A percentile compares a stretch with the other conserved stretches of the same genome.
Conservation (phyloP, 2,113 vertebrate species). For the Planiliza haematocheilus region DNA sequence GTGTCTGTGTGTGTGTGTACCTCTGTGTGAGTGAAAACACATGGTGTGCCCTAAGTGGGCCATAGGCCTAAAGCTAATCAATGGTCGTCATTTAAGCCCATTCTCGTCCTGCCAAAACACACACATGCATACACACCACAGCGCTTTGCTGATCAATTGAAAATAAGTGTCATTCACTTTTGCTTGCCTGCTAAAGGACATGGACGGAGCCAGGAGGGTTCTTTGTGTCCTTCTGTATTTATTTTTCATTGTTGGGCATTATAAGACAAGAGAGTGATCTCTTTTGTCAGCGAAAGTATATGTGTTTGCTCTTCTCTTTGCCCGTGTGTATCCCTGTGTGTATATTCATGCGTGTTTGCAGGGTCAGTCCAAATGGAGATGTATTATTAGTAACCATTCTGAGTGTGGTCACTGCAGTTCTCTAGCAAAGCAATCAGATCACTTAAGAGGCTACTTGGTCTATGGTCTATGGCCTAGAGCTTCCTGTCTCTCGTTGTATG, state of each 20-base stretch:
- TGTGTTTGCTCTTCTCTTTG: conserved; percentile 30
- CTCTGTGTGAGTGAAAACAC: conserved; percentile 74
- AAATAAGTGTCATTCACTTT: conserved; percentile 77
- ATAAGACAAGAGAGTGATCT: conserved; percentile 39
- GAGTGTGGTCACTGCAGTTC: conserved; percentile 63
- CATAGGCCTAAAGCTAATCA: conserved; percentile 78
- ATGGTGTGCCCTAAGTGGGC: conserved; percentile 78
- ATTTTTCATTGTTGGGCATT: conserved; percentile 14
- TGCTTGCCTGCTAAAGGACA: conserved; percentile 49
- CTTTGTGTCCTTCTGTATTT: conserved; percentile 33
- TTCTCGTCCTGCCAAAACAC: conserved; percentile 65
- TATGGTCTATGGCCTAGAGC: conserved; percentile 87
- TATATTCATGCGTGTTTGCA: conserved; percentile 46
- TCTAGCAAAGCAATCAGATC: conserved; percentile 80
- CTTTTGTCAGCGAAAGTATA: conserved; percentile 60
- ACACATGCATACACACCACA: conserved; percentile 43
- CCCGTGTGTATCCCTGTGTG: background rate
- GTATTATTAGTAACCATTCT: conserved; percentile 82
- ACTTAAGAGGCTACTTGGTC: conserved; percentile 84
- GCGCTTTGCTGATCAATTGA: conserved; percentile 80
- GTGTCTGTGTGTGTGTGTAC: conserved; percentile 15
- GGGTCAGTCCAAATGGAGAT: conserved; percentile 75
- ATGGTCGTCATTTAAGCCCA: conserved; percentile 80
- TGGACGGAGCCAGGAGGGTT: conserved; percentile 5
- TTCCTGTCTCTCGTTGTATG: conserved; percentile 66